Evolutionary conservation across 2,888 invertebrate species (phyloP).

Genomic region (Chloroclysta siterata): DNA sequence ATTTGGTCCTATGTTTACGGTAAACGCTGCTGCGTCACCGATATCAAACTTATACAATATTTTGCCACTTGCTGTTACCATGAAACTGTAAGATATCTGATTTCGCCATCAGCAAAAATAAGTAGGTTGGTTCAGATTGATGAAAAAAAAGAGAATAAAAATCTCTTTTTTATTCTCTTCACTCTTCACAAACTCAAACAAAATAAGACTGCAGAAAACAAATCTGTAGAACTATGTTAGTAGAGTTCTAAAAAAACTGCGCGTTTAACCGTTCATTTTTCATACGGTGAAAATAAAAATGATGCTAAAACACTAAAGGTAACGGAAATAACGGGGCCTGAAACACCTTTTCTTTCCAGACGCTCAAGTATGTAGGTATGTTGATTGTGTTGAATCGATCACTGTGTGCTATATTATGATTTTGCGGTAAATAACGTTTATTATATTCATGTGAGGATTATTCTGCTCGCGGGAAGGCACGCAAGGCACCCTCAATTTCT

Average conservation of each 20-base stretch:
- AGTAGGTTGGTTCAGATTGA: too few species aligned
- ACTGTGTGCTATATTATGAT: slow-evolving; percentile 77
- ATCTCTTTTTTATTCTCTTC: too few species aligned
- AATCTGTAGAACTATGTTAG: neutral
- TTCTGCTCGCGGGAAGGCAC: slow-evolving; percentile 69
- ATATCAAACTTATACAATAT: slow-evolving; percentile 14
- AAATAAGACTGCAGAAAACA: neutral
- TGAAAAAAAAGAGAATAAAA: too few species aligned
- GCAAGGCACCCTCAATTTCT: slow-evolving; percentile 77
- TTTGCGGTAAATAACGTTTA: slow-evolving; percentile 61
- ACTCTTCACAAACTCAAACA: too few species aligned
- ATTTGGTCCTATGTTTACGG: slow-evolving; percentile 74
- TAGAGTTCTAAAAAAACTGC: neutral
- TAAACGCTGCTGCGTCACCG: slow-evolving; percentile 51
- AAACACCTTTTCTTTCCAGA: slow-evolving; percentile 22
- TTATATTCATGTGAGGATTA: slow-evolving; percentile 73
- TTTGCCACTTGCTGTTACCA: slow-evolving; percentile 12
- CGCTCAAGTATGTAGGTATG: slow-evolving; percentile 22
- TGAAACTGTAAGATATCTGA: neutral
- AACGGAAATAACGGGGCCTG: slow-evolving; percentile 14
- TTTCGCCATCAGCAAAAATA: too few species aligned
- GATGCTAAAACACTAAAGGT: neutral
- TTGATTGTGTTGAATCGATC: slow-evolving; percentile 34
- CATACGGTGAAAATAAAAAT: slow-evolving; percentile 2
- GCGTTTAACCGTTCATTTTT: neutral